Evolutionary conservation across 2,888 invertebrate species (phyloP), one percentile per base, ranked within the genome.

Genomic region (Dexiosoma caninum): DNA sequence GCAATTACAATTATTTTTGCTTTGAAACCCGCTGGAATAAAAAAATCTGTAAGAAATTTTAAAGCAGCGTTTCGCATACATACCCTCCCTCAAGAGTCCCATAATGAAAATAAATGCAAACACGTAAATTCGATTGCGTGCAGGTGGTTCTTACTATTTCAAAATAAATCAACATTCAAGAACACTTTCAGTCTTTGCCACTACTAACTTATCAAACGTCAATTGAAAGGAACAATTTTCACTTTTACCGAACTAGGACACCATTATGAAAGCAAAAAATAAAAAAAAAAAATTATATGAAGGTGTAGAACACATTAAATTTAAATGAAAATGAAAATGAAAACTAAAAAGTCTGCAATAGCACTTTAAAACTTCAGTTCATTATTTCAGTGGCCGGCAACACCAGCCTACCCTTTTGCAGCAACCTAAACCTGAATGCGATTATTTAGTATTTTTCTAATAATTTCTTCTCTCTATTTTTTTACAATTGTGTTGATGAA

Each of bases 361-460:
- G n/a, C n/a, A 53, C 14, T 4, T 44, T 12, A 30, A 32, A 70
- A 44, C 27, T 80, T 37, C 55, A 66, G 71, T 53, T 66, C 71
- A 76, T 76, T 44, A 76, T 53, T 42, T 60, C 70, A 70, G 76
- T 80, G 76, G 70, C 12, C 59, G 51, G 42, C 6, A 40, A 37
- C 60, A 60, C 59, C 66, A 27, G 4, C 44, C 37, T n/a, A 64
- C n/a, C 23, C 44, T 57, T 70, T 49, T 30, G 12, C 23, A 19
- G 1, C 30, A n/a, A 3, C n/a, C 5, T 8, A 12, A 37, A 14
- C 16, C 14, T 10, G 16, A 53, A 10, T 3, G n/a, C 10, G 4
- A 9, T 32, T 53, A 16, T 49, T 66, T 37, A 23, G 5, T 35
- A 27, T 3, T 37, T 66, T n/a, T n/a, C n/a, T n/a, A n/a, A n/a